Conservation (phyloP, 2,113 vertebrate species). For the Mesembrinibis cayennensis region DNA sequence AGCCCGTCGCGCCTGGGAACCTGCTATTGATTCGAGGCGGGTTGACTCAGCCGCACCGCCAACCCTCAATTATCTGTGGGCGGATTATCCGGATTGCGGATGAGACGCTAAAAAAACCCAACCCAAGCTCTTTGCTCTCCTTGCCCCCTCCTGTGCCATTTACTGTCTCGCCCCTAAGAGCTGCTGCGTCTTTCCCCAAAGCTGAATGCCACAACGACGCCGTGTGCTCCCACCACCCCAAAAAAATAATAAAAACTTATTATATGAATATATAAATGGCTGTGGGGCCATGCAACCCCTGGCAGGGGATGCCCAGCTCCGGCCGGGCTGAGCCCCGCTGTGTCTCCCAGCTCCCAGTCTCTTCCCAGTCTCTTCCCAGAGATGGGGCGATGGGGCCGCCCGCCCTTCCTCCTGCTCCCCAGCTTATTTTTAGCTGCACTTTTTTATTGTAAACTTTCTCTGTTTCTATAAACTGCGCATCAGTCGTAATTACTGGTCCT, state of each 20-base stretch:
- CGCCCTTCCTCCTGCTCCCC: background rate
- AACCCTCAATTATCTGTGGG: constrained; percentile 59
- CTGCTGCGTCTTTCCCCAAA: background rate
- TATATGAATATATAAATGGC: fast-evolving
- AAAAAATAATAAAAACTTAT: fast-evolving
- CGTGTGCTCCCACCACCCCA: fast-evolving
- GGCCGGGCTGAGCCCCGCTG: background rate
- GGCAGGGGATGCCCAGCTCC: background rate
- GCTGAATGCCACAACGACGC: fast-evolving
- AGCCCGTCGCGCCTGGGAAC: background rate
- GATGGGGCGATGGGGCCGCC: background rate
- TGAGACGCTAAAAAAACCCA: background rate
- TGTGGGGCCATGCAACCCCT: fast-evolving
- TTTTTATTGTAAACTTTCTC: background rate
- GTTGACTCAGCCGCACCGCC: background rate
- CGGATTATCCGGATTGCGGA: constrained; percentile 31
- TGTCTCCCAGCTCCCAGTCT: background rate
- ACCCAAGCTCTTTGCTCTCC: background rate
- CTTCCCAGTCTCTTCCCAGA: background rate
- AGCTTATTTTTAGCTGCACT: constrained; percentile 46
- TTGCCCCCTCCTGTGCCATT: background rate
- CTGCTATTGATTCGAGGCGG: background rate
- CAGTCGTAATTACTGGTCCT: constrained; percentile 60
- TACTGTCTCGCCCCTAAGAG: background rate
- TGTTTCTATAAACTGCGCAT: constrained; percentile 44